Evolutionary conservation across 2,797 vertebrate genomes (phyloP).

Genomic region (Hyperoplus immaculatus): DNA sequence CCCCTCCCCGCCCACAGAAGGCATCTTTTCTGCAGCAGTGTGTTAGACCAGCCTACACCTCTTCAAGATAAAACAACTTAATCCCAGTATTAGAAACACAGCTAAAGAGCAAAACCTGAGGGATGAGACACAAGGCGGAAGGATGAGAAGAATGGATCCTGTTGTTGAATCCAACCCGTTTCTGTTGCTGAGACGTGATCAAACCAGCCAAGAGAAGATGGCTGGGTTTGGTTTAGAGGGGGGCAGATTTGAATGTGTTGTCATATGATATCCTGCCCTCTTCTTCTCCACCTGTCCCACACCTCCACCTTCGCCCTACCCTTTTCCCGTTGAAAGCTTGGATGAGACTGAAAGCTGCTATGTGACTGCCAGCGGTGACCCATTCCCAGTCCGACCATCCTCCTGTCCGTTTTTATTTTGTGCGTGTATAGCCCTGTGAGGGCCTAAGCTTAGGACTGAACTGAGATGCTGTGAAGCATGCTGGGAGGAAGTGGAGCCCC

Average conservation of each 20-base stretch:
- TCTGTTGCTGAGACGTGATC: conserved; percentile 82
- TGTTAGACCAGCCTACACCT: conserved; percentile 49
- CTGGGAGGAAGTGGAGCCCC: conserved; percentile 75
- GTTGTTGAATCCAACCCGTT: conserved; percentile 66
- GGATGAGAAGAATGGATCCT: conserved; percentile 27
- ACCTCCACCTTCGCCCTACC: conserved; percentile 45
- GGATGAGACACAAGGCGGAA: conserved; percentile 41
- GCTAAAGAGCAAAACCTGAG: conserved; percentile 48
- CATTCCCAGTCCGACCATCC: conserved; percentile 74
- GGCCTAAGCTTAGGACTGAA: conserved; percentile 78
- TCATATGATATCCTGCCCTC: conserved; percentile 50
- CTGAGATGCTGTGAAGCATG: conserved; percentile 83
- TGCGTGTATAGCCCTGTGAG: conserved; percentile 46
- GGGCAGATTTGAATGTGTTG: conserved; percentile 46
- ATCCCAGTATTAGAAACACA: conserved; percentile 66
- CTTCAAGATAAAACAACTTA: conserved; percentile 46
- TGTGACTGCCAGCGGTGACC: conserved; percentile 85
- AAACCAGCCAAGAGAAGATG: conserved; percentile 58
- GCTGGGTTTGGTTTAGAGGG: conserved; percentile 45
- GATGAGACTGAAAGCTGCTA: conserved; percentile 88
- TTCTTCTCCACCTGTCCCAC: conserved; percentile 56
- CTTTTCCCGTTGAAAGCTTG: conserved; percentile 70
- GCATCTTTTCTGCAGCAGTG: conserved; percentile 70
- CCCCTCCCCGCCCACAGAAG: conserved; percentile 49
- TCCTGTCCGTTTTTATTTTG: conserved; percentile 55